phyloP scores from a whole-genome alignment of 2,888 invertebrate species.

The Nycteola revayana region DNA sequence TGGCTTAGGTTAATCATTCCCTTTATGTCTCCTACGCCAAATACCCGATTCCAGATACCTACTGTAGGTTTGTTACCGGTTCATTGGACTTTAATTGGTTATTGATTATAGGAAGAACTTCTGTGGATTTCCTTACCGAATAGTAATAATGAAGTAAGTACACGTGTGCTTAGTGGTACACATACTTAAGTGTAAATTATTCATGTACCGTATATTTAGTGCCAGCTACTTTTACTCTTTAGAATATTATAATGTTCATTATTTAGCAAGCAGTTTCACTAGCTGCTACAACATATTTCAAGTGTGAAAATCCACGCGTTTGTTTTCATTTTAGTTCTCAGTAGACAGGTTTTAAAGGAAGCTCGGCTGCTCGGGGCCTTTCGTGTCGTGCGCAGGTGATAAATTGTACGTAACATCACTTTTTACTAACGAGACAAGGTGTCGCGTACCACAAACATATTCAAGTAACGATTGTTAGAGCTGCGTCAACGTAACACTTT shows the following conservation, averaged over 20 bases:
- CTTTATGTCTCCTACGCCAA: constrained; percentile 49
- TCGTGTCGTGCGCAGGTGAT: constrained; percentile 71
- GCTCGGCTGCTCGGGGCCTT: constrained; percentile 48
- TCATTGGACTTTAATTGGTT: constrained; percentile 32
- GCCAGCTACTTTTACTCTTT: too few species aligned
- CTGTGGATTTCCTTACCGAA: too few species aligned
- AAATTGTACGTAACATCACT: constrained; percentile 72
- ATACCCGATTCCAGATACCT: constrained; percentile 8
- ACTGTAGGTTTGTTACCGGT: constrained; percentile 16
- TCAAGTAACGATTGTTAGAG: constrained; percentile 65
- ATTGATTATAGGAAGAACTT: constrained; percentile 13
- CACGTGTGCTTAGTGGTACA: too few species aligned
- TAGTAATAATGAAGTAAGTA: too few species aligned
- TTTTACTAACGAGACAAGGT: constrained; percentile 79
- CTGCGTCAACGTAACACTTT: constrained; percentile 37
- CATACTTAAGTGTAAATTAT: too few species aligned
- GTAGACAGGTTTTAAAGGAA: constrained; percentile 57
- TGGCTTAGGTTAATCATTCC: constrained; percentile 68
- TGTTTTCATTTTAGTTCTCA: constrained; percentile 54
- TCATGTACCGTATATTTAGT: too few species aligned
- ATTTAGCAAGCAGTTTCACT: too few species aligned
- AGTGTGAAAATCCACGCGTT: constrained; percentile 37
- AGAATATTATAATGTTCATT: too few species aligned
- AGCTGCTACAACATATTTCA: constrained; percentile 22
- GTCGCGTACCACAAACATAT: constrained; percentile 65